Base-by-base conservation (phyloP, 1,140 invertebrate genomes). In the Nylanderia fulva region DNA sequence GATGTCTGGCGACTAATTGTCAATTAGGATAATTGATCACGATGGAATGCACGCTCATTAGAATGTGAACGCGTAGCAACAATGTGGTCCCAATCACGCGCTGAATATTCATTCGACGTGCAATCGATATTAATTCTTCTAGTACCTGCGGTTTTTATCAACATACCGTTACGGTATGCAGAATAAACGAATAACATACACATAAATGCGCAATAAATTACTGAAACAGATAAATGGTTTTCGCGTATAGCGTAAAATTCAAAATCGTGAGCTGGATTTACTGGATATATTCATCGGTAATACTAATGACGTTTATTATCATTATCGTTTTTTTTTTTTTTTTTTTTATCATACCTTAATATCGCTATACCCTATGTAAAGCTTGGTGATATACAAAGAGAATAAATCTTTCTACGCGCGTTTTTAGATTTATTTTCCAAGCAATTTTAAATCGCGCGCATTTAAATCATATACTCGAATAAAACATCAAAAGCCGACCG, bases 51-150 rank as follows among this genome's bases (percentile, higher is more conserved):
- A 63, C 42, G 69, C 27, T 61, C 69, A 54, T 82, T 82, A 82
- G 77, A 72, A 52, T 21, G 54, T 48, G 68, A 82, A 72, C 21
- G 45, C 36, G 75, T 52, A 58, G 69, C 77, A 66, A 61, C 72
- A 52, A 84, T 86, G 68, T 71, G 52, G 45, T 42, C 33, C 36
- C 56, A 64, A 76, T 76, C 74, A 85, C 42, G 68, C 33, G 72
- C 42, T 87, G 86, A 87, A 88, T 88, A 88, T 88, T 88, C 86
- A 88, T 88, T 48, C 15, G 42, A 8, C 11, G 13, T 66, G 52
- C 64, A 45, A 72, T 72, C 66, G 66, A 82, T 72, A 82, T 82
- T 82, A 64, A 84, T 76, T 75, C 80, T 76, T 84, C 80, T 63
- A 54, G 45, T 76, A 54, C 21, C 71, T 63, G 54, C 39, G 77